Conservation (phyloP, 2,888 invertebrate species). For the Hipparchia semele region DNA sequence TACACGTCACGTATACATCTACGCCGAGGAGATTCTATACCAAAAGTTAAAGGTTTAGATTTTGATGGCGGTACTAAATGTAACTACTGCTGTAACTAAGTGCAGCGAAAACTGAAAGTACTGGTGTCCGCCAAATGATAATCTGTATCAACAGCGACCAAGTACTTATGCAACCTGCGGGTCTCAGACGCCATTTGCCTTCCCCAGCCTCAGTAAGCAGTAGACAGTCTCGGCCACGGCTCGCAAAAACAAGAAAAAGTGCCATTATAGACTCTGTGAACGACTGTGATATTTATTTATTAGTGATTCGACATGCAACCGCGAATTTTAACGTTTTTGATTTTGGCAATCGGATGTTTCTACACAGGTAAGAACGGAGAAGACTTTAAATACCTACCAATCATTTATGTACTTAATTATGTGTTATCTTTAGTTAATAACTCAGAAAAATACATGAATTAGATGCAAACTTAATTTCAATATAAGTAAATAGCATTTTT, state of each 20-base stretch:
- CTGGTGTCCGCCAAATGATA: slow-evolving; percentile 80
- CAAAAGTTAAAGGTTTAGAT: too few relatives aligned
- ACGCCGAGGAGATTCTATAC: too few relatives aligned
- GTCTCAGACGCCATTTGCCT: slow-evolving; percentile 50
- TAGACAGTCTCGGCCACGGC: slow-evolving; percentile 34
- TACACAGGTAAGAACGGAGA: slow-evolving; percentile 49
- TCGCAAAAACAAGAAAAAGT: slow-evolving; percentile 38
- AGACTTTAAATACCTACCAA: not conserved
- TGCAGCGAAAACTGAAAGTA: slow-evolving; percentile 70
- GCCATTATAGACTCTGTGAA: slow-evolving; percentile 43
- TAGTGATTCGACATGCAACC: slow-evolving; percentile 37
- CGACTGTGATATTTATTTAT: slow-evolving; percentile 34
- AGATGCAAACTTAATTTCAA: too few relatives aligned
- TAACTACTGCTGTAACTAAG: slow-evolving; percentile 49
- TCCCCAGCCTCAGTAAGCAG: slow-evolving; percentile 55
- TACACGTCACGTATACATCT: too few relatives aligned
- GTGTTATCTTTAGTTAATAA: too few relatives aligned
- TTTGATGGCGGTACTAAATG: too few relatives aligned
- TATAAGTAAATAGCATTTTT: too few relatives aligned
- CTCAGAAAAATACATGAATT: too few relatives aligned
- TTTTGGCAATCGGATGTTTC: slow-evolving; percentile 52
- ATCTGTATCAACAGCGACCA: slow-evolving; percentile 74
- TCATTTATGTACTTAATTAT: too few relatives aligned
- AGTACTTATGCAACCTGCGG: slow-evolving; percentile 71
- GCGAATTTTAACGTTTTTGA: slow-evolving; percentile 42